Conservation (phyloP, 2,113 vertebrate genomes). For the Seriola aureovittata region DNA sequence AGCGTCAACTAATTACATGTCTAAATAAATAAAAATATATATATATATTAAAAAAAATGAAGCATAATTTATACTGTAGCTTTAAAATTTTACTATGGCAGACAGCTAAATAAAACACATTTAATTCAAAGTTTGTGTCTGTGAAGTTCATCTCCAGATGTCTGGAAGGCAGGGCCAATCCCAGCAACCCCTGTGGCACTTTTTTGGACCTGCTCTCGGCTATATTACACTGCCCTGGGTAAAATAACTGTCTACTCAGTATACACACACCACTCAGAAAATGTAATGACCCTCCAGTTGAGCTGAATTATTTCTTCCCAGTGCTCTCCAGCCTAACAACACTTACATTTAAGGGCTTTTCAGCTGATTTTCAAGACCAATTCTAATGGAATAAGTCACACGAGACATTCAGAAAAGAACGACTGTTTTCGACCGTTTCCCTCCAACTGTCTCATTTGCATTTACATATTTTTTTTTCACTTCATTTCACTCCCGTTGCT, state of each 20-base stretch:
- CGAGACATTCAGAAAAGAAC: constrained; percentile 19
- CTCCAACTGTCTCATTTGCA: constrained; percentile 13
- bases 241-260: constrained; percentile 28
- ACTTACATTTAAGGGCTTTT: constrained; percentile 18
- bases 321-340: constrained; percentile 15
- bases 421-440: background rate
- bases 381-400: constrained; percentile 11
- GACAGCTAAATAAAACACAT: background rate
- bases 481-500: background rate
- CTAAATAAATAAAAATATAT: background rate
- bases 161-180: constrained; percentile 1
- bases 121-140: background rate
- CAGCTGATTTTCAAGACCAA: constrained; percentile 17
- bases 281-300: constrained; percentile 43
- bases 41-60: background rate
- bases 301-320: constrained; percentile 34
- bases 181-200: constrained; percentile 28
- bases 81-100: no score
- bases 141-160: background rate
- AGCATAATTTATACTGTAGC: background rate
- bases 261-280: constrained; percentile 36
- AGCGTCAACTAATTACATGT: background rate
- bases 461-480: background rate
- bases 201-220: constrained; percentile 30
- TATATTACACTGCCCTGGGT: constrained; percentile 7